Conservation (phyloP, 2,797 vertebrate genomes). For the Synaphobranchus kaupii region DNA sequence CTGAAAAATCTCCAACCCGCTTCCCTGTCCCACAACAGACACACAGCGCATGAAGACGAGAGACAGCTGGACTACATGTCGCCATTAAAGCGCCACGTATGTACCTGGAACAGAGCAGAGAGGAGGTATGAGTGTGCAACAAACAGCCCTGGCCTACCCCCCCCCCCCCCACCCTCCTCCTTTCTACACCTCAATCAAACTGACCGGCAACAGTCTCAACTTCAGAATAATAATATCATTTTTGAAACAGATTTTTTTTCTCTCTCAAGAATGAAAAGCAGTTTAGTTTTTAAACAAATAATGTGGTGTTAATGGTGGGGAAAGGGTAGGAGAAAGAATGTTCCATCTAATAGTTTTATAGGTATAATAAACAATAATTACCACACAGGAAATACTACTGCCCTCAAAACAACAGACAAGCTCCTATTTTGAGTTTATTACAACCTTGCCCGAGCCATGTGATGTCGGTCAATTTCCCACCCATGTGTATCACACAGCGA, state of each 20-base stretch:
- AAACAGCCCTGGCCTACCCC: not conserved
- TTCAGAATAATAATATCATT: not conserved
- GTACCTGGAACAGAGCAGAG: not conserved
- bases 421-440: not conserved
- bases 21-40: too few relatives aligned
- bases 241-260: not conserved
- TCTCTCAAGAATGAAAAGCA: not conserved
- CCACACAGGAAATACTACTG: not conserved
- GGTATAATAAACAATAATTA: not conserved
- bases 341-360: not conserved
- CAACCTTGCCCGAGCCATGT: not conserved
- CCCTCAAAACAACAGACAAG: not conserved
- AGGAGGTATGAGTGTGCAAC: not conserved
- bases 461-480: not conserved
- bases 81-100: too few relatives aligned
- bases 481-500: not conserved
- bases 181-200: not conserved
- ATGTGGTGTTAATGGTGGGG: not conserved
- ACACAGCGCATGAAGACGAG: too few relatives aligned
- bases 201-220: not conserved
- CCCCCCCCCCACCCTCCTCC: not conserved
- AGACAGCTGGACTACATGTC: too few relatives aligned
- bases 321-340: not conserved
- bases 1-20: too few relatives aligned
- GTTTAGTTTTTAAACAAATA: not conserved